phyloP scores from a whole-genome alignment of 2,113 vertebrate species.

The Nyctibius bracteatus region DNA sequence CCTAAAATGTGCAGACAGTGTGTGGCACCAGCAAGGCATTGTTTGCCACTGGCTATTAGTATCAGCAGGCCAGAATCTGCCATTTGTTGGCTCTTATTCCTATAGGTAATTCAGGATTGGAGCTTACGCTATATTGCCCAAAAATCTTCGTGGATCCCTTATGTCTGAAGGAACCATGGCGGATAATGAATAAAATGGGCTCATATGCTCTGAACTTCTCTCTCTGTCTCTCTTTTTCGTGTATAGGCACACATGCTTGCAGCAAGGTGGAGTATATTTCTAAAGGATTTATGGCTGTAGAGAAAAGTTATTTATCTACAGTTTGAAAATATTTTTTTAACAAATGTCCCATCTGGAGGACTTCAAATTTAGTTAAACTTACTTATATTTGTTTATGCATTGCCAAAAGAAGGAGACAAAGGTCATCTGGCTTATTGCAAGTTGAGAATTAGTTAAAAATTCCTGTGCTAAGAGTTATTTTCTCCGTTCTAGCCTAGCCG shows the following conservation, averaged over 20 bases:
- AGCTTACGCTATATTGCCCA: not conserved
- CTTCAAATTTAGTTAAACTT: not conserved
- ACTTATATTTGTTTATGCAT: not conserved
- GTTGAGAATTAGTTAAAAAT: not conserved
- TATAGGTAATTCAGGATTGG: not conserved
- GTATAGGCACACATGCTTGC: not conserved
- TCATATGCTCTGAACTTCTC: not conserved
- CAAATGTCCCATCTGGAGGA: not conserved
- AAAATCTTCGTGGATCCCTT: not conserved
- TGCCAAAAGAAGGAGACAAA: not conserved
- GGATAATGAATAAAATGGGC: not conserved
- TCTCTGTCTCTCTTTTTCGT: not conserved
- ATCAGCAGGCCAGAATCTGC: not conserved
- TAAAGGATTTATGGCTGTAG: not conserved
- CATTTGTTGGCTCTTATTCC: not conserved
- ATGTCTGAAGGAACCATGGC: not conserved
- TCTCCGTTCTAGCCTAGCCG: not conserved
- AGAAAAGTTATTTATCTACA: not conserved
- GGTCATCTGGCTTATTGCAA: not conserved
- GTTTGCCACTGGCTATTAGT: not conserved
- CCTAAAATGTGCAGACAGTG: not conserved
- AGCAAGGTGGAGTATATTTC: not conserved
- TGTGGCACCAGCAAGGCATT: not conserved
- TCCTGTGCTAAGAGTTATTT: not conserved
- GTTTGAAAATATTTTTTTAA: not conserved